Percentiles rank a stretch among this genome's conserved stretches.
These are phyloP conservation scores for Crenichthys baileyi DNA, from an alignment of 2,797 vertebrate genomes.

Conservation along the genomic window DNA sequence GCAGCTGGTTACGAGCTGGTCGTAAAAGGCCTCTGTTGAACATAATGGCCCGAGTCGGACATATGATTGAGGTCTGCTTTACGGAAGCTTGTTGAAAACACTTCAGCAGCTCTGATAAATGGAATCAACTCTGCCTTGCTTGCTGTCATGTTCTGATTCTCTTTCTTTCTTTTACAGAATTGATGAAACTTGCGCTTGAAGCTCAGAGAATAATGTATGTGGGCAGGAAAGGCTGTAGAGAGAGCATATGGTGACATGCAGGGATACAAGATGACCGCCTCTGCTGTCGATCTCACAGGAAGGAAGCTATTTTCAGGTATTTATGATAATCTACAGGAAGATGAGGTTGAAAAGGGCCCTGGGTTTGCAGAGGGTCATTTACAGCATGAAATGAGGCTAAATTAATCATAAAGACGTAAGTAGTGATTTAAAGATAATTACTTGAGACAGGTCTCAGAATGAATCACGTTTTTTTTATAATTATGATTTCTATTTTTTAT, in stretches of 20 bases:
- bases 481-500: background rate
- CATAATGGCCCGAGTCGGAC: constrained; percentile 39
- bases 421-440: background rate
- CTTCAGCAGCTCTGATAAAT: constrained; percentile 20
- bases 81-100: constrained; percentile 24
- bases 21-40: constrained; percentile 42
- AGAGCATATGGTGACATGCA: constrained; percentile 25
- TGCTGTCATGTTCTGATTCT: background rate
- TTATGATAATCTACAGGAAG: background rate
- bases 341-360: background rate
- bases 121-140: constrained; percentile 9
- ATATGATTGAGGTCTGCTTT: constrained; percentile 42
- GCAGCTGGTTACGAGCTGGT: constrained; percentile 26
- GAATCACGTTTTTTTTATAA: background rate
- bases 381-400: background rate
- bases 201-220: constrained; percentile 40
- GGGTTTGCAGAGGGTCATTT: constrained; percentile 1
- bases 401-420: background rate
- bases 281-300: background rate
- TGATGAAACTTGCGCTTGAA: constrained; percentile 12
- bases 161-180: background rate
- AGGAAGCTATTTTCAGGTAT: constrained; percentile 31
- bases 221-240: constrained; percentile 26
- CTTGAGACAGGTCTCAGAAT: background rate
- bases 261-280: constrained; percentile 27